phyloP scores from a whole-genome alignment of 23 tunicate species.

The Ciona savignyi region DNA sequence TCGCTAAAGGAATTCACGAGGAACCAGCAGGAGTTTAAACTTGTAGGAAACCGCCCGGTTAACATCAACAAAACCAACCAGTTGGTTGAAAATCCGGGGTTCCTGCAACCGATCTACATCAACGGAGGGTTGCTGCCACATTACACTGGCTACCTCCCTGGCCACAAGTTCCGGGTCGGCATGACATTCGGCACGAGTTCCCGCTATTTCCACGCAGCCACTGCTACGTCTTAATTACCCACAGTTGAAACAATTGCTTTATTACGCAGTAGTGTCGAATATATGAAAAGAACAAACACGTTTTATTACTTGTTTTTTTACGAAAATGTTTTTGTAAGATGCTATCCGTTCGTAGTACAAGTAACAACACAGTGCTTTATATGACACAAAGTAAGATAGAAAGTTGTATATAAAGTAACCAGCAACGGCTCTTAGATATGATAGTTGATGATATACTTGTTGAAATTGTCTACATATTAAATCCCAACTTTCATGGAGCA shows the following conservation, averaged over 20 bases:
- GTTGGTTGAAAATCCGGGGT: background rate
- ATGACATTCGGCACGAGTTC: slow-evolving; percentile 85
- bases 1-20: slow-evolving; percentile 58
- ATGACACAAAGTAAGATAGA: background rate
- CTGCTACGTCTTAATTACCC: background rate
- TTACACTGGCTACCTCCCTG: slow-evolving; percentile 94
- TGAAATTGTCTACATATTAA: too few species aligned
- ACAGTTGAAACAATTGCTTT: background rate
- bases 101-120: slow-evolving; percentile 37
- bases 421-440: too few species aligned
- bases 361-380: too few species aligned
- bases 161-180: slow-evolving; percentile 83
- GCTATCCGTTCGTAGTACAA: too few species aligned
- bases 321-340: too few species aligned
- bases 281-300: too few species aligned
- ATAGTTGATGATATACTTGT: too few species aligned
- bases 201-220: slow-evolving; percentile 44
- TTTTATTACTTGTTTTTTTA: too few species aligned
- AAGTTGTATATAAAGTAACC: too few species aligned
- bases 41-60: slow-evolving; percentile 8
- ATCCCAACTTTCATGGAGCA: too few species aligned
- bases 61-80: background rate
- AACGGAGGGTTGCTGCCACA: slow-evolving; percentile 73
- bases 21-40: slow-evolving; percentile 24
- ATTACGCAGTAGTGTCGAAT: background rate